Evolutionary conservation across 2,797 vertebrate species (phyloP).

Genomic region (Argyrosomus regius): DNA sequence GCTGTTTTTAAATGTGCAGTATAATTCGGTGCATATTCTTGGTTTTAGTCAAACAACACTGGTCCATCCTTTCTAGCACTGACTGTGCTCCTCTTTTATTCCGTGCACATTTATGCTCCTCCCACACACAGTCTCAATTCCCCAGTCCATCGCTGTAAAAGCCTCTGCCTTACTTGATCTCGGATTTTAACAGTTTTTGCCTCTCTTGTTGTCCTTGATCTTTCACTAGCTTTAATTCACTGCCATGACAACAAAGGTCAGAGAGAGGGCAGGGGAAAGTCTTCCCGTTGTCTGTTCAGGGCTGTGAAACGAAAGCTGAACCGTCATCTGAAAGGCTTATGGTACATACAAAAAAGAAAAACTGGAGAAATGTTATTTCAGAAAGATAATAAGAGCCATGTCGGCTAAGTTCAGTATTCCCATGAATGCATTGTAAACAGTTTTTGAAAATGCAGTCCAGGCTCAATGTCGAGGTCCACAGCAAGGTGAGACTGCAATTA

Average conservation of each 20-base stretch:
- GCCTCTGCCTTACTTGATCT: constrained; percentile 63
- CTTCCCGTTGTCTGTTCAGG: constrained; percentile 34
- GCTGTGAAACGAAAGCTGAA: constrained; percentile 30
- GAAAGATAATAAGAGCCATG: constrained; percentile 33
- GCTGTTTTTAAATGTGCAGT: constrained; percentile 25
- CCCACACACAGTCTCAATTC: constrained; percentile 59
- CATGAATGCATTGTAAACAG: neutral
- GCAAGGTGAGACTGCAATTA: neutral
- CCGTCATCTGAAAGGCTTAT: constrained; percentile 1
- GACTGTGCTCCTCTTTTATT: constrained; percentile 41
- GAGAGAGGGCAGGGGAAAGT: constrained; percentile 32
- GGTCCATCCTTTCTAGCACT: constrained; percentile 2
- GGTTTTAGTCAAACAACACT: constrained; percentile 12
- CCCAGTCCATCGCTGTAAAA: constrained; percentile 57
- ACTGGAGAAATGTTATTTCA: constrained; percentile 15
- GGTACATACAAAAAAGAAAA: constrained; percentile 10
- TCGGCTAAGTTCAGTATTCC: constrained; percentile 18
- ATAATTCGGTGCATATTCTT: constrained; percentile 25
- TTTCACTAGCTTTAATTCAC: constrained; percentile 65
- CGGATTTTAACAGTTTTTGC: constrained; percentile 62
- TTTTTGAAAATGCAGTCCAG: constrained; percentile 11
- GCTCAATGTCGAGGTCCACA: constrained; percentile 13
- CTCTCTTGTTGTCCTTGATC: constrained; percentile 68
- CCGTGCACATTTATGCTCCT: constrained; percentile 41
- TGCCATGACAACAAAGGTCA: constrained; percentile 64